Evolutionary conservation across 2,888 invertebrate genomes (phyloP).

Genomic region (Plagiodera versicolora): DNA sequence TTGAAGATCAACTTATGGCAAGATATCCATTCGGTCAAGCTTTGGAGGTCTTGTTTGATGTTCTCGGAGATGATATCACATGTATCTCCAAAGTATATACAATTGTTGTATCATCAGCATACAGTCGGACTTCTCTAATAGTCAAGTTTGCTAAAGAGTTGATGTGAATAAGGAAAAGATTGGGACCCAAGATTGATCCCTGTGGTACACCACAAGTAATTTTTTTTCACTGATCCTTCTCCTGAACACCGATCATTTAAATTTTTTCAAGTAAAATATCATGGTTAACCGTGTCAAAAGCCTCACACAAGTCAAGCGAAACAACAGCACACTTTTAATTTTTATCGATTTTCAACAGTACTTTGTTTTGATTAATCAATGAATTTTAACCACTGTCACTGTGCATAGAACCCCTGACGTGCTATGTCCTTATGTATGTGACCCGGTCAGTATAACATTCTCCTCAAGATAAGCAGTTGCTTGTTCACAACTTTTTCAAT

Average conservation of each 20-base stretch:
- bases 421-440: neutral
- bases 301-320: neutral
- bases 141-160: constrained; percentile 2
- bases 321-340: neutral
- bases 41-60: constrained; percentile 4
- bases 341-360: constrained; percentile 3
- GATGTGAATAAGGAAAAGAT: constrained; percentile 1
- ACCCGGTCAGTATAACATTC: constrained; percentile 2
- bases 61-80: neutral
- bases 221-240: constrained; percentile 2
- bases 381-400: constrained; percentile 1
- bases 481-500: constrained; percentile 6
- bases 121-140: constrained; percentile 3
- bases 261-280: constrained; percentile 1
- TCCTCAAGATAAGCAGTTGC: constrained; percentile 11
- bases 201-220: constrained; percentile 2
- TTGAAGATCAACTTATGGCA: constrained; percentile 7
- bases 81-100: constrained; percentile 2
- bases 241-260: constrained; percentile 3
- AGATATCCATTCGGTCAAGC: neutral
- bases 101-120: neutral
- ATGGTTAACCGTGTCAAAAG: neutral
- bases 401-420: constrained; percentile 3
- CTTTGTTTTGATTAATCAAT: constrained; percentile 3
- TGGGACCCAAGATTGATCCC: neutral